Evolutionary conservation across 2,797 vertebrate species (phyloP), one percentile per base, ranked within the genome.

Genomic region (Argyrosomus regius): DNA sequence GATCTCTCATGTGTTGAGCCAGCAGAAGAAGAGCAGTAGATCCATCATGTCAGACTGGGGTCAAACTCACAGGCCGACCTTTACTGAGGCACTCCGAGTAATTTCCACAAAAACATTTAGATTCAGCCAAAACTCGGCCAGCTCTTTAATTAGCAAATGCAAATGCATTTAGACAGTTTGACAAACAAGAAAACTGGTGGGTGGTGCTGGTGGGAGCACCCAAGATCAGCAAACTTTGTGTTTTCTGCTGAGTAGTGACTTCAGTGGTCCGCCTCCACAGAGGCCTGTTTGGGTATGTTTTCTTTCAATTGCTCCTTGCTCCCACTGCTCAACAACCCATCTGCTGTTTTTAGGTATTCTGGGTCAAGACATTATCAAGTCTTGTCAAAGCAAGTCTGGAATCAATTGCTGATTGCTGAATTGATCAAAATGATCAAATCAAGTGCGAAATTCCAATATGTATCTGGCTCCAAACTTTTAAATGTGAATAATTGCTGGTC

Each of bases 1-100:
- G 87, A 94, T 92, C 80, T 76, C 84, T 85, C 39, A 56, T 79
- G 86, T 91, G 92, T 92, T 89, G 92, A 94, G 89, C 78, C 88
- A 93, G 92, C 92, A 93, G 81, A 92, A 91, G 88, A 18, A 56
- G 72, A 91, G 90, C 74, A 78, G 86, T 14, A 86, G 88, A 93
- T 93, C 85, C 86, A 93, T 93, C 93, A 91, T 72, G 91, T 89
- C 85, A 84, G 62, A 53, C 58, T 8, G 5, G 59, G 75, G 86
- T 90, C 80, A 81, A 52, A 54, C 62, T 59, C 26, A 1, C 49
- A 66, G 56, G 39, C 73, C 35, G 62, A 72, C 84, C 80, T 85
- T 63, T 59, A 45, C 61, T 20, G 49, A 71, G 18, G 78, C 45
- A 22, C 77, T 73, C 68, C 24, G 35, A 73, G 76, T 77, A 52